Evolutionary conservation across 1,140 invertebrate genomes (phyloP), one percentile per base, ranked within the genome.

Genomic region (Caenorhabditis brenneri): DNA sequence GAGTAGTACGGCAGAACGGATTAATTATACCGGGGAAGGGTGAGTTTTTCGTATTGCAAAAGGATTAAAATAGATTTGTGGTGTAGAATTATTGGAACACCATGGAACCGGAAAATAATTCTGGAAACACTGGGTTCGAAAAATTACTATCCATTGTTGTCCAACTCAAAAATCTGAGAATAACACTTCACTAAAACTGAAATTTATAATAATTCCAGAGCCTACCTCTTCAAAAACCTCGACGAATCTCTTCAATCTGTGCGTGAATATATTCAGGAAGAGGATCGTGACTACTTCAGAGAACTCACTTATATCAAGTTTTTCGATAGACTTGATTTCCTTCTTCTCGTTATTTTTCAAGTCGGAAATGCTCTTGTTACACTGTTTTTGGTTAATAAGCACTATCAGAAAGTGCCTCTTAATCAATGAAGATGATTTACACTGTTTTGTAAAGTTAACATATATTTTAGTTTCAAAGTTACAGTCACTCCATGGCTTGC

Each of bases 341-440:
- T 80, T 60, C 39, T 84, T n/a, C 27, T 84, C 0, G 53, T 84
- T 39, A 36, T 84, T 22, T 84, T 84, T 78, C 83, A 84, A 51
- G 55, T 84, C 24, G 83, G 69, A 49, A 84, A 84, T 60, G 74
- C 78, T 27, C 24, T 84, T 2, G 29, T 84, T 4, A 80, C 83
- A 4, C 19, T 80, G 6, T 36, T 80, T n/a, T 58, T 84, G 3
- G 36, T 58, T 49, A 58, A 53, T n/a, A n/a, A n/a, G n/a, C n/a
- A n/a, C n/a, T n/a, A n/a, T n/a, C n/a, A n/a, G n/a, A n/a, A n/a
- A n/a, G n/a, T n/a, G n/a, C n/a, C n/a, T n/a, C n/a, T n/a, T n/a
- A n/a, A n/a, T n/a, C n/a, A n/a, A n/a, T n/a, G n/a, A n/a, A n/a
- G n/a, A n/a, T n/a, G n/a, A n/a, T n/a, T n/a, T n/a, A n/a, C n/a